phyloP scores from a whole-genome alignment of 2,888 invertebrate species.

The Idaea biselata region DNA sequence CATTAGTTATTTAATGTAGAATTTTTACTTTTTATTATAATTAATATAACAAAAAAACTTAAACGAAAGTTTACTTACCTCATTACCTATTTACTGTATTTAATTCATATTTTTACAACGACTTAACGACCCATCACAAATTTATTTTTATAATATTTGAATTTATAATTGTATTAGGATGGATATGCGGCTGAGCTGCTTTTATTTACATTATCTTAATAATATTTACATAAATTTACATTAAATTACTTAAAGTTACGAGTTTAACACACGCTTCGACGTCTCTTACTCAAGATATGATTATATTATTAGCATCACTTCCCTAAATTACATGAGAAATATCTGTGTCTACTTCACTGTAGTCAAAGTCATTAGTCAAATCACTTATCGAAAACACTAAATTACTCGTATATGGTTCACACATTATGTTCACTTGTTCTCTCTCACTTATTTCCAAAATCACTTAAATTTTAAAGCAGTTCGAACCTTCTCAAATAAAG shows the following conservation, averaged over 20 bases:
- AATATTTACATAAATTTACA: constrained; percentile 66
- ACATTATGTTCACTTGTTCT: background rate
- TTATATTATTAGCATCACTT: constrained; percentile 8
- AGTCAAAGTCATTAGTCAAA: background rate
- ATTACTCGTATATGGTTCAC: background rate
- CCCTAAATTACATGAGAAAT: background rate
- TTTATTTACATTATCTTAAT: constrained; percentile 43
- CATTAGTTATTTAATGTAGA: background rate
- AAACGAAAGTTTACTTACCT: background rate
- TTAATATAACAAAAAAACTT: background rate
- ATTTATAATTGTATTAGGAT: constrained; percentile 59
- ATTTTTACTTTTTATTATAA: background rate
- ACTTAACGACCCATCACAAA: constrained; percentile 27
- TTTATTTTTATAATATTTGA: constrained; percentile 35
- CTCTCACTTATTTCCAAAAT: constrained; percentile 1
- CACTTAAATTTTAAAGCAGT: constrained; percentile 6
- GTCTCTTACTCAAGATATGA: constrained; percentile 42
- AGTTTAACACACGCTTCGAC: constrained; percentile 27
- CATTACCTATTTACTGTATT: background rate
- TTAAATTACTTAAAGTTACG: constrained; percentile 30
- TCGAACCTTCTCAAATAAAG: background rate
- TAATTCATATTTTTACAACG: constrained; percentile 11
- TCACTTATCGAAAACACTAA: background rate
- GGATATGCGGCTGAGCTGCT: constrained; percentile 73
- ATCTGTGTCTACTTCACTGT: background rate